Base-by-base conservation (phyloP, 2,888 invertebrate genomes). In the Cantharis lateralis region DNA sequence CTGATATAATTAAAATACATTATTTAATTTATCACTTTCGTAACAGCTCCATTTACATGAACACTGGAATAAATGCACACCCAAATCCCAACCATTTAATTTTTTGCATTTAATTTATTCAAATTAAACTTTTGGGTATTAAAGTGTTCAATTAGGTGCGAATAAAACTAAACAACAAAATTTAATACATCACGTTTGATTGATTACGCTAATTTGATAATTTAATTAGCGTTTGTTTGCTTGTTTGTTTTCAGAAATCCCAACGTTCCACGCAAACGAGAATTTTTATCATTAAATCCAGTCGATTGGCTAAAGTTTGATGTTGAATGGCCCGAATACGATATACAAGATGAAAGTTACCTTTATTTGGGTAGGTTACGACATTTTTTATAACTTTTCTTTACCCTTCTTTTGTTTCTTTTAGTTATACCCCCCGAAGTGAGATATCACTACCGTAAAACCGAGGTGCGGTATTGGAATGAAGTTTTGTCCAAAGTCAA, bases 301-400 rank as follows among this genome's bases (percentile, higher is more conserved):
- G 89, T 91, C 71, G 93, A 94, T 74, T 94, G 94, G 93, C 89
- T 89, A 78, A 90, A 91, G 78, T 87, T 84, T 84, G 93, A 94
- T 76, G 89, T 93, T 13, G 93, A 94, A 78, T 98, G 98, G 98
- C 95, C 95, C 0, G 93, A 94, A 82, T 98, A 95, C 84, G 94
- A 94, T 81, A 89, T 90, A 1, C 90, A 90, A 0, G 92, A 93
- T 81, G 95, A 96, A 85, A 92, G 93, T 10, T 97, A 94, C 87
- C 89, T 97, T 77, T 93, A 93, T 87, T 89, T 96, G 80, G 95
- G 95, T 95, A 89, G 90, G 89, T 84, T 11, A n/a, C 5, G 10
- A 15, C 15, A 68, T 24, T 10, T 72, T 10, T 13, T 1, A 1
- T 28, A 63, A 10, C 16, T n/a, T 63, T 26, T 64, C n/a, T 16